Base-by-base conservation (phyloP, 2,113 vertebrate genomes). In the Actinemys pallida region DNA sequence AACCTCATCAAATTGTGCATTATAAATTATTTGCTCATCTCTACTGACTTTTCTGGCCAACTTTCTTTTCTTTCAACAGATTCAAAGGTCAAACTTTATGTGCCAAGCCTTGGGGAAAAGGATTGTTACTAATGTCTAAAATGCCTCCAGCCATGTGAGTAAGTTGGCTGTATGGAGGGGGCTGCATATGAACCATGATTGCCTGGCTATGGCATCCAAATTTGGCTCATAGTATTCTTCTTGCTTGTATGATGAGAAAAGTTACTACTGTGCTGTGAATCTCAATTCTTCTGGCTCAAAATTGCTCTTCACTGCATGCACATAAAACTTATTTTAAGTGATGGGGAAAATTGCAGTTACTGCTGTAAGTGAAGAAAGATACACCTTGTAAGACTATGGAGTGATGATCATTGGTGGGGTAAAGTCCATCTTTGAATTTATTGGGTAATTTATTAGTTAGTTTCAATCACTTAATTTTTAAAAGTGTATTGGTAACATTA, bases 181-280 rank as follows among this genome's bases (percentile, higher is more conserved):
- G 5, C 25, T 29, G 4, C n/a, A 89, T 78, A 4, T 82, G 90
- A 91, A 84, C 11, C 12, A 45, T 91, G 92, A 94, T 91, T 94
- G 72, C 10, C 89, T 91, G 95, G 95, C 93, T 93, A 92, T 2
- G 11, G 93, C 90, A 92, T 93, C 91, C 83, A 96, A 95, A 95
- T 95, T 84, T 72, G 25, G 62, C 57, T 83, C 4, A 1, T 56
- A 92, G 91, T 92, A 31, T 81, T 92, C 69, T 8, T 81, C 50
- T 81, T 20, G 27, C 56, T 94, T 29, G 12, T 84, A 49, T 10
- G 81, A 86, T 45, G 78, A 93, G 86, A 45, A 82, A 24, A 78
- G 29, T 53, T 52, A 11, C 78, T 95, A 89, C 5, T 84, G 59
- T 4, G 20, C 52, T 83, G 52, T 85, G 86, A 90, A 94, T 93